Evolutionary conservation across 2,797 vertebrate species (phyloP).

Genomic region (Spondyliosoma cantharus): DNA sequence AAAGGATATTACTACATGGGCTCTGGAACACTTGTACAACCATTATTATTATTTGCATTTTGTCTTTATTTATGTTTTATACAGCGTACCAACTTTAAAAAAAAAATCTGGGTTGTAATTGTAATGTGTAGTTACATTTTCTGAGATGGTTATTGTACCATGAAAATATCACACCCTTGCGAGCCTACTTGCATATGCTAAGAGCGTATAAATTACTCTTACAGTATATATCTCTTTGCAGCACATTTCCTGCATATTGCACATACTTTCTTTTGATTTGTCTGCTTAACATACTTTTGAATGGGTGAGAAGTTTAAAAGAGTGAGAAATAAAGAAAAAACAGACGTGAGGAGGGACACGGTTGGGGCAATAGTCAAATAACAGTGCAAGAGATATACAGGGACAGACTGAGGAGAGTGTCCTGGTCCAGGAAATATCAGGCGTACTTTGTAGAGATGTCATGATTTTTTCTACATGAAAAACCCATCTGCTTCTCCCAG

Average conservation of each 20-base stretch:
- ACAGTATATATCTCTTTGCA: not conserved
- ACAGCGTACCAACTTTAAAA: too few relatives aligned
- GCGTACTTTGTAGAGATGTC: conserved; percentile 74
- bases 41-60: too few relatives aligned
- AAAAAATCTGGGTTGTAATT: too few relatives aligned
- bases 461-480: conserved; percentile 84
- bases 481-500: conserved; percentile 83
- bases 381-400: conserved; percentile 16
- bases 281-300: not conserved
- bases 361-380: conserved; percentile 35
- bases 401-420: conserved; percentile 32
- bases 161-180: too few relatives aligned
- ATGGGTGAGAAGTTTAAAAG: not conserved
- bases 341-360: not conserved
- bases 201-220: too few relatives aligned
- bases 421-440: conserved; percentile 67
- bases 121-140: too few relatives aligned
- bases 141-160: too few relatives aligned
- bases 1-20: too few relatives aligned
- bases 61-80: too few relatives aligned
- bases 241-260: not conserved
- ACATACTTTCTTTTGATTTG: not conserved
- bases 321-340: conserved; percentile 1
- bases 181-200: too few relatives aligned
- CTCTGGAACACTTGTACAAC: too few relatives aligned